Evolutionary conservation across 1,140 invertebrate species (phyloP).

Genomic region (Drosophila tristis): DNA sequence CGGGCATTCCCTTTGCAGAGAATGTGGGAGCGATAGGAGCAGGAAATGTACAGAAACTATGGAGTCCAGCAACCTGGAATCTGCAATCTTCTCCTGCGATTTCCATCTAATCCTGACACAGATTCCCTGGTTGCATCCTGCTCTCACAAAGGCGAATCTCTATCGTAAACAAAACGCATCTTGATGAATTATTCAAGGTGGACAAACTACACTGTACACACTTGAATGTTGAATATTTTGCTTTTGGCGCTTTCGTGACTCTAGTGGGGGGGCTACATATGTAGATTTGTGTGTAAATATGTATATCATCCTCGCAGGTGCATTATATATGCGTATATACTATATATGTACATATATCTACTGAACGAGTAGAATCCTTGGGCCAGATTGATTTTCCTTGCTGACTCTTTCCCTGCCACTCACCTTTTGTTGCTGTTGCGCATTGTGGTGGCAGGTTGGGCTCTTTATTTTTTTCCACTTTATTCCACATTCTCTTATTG

Average conservation of each 20-base stretch:
- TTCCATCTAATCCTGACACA: too few relatives aligned
- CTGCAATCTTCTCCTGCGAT: too few relatives aligned
- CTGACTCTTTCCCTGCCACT: conserved; percentile 16
- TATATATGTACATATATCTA: conserved; percentile 9
- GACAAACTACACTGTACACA: background rate
- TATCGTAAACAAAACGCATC: background rate
- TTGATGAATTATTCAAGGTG: conserved; percentile 35
- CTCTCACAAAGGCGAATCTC: conserved; percentile 8
- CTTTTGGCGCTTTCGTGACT: conserved; percentile 23
- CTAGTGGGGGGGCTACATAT: conserved; percentile 19
- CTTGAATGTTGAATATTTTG: conserved; percentile 4
- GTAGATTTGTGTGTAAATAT: conserved; percentile 30
- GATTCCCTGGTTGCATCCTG: too few relatives aligned
- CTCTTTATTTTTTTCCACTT: conserved; percentile 30
- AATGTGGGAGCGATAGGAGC: too few relatives aligned
- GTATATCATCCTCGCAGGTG: conserved; percentile 27
- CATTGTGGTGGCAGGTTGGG: conserved; percentile 50
- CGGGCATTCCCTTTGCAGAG: too few relatives aligned
- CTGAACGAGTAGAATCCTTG: conserved; percentile 58
- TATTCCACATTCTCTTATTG: conserved; percentile 52
- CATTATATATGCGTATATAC: conserved; percentile 10
- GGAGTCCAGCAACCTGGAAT: too few relatives aligned
- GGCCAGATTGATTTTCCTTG: conserved; percentile 73
- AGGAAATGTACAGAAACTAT: too few relatives aligned
- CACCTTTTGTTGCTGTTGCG: conserved; percentile 23